Conservation (phyloP, 2,113 vertebrate genomes). For the Muntiacus reevesi region DNA sequence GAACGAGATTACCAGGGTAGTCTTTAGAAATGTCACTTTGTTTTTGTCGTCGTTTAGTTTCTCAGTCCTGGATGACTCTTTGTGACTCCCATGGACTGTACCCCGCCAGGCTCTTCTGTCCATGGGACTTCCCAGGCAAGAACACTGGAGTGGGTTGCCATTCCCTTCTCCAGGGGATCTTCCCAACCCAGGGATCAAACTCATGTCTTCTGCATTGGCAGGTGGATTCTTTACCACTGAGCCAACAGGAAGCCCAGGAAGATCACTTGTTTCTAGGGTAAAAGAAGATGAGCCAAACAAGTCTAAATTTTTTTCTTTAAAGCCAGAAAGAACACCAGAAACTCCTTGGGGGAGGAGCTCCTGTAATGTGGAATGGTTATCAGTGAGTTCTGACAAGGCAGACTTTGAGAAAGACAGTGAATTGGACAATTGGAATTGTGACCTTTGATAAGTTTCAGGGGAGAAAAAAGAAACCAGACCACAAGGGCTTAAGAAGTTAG, state of each 20-base stretch:
- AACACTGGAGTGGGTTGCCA: background rate
- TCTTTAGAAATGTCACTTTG: background rate
- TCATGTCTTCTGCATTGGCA: background rate
- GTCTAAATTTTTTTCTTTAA: background rate
- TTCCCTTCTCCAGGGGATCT: background rate
- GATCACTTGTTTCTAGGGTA: background rate
- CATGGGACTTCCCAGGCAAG: background rate
- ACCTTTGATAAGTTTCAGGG: background rate
- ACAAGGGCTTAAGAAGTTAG: background rate
- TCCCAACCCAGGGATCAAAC: background rate
- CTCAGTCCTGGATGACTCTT: background rate
- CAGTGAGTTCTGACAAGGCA: background rate
- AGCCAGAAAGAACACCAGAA: background rate
- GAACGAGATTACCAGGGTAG: background rate
- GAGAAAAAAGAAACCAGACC: background rate
- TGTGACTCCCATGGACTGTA: background rate
- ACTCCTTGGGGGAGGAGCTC: background rate
- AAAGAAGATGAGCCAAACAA: background rate
- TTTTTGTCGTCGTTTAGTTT: background rate
- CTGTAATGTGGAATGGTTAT: background rate
- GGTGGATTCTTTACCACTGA: background rate
- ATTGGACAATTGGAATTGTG: background rate
- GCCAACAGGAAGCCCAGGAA: background rate
- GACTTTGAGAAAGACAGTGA: background rate
- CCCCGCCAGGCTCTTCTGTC: background rate